A percentile compares a stretch with the other conserved stretches of the same genome.
phyloP scores from a whole-genome alignment of 2,113 vertebrate species.

The Psophia crepitans region DNA sequence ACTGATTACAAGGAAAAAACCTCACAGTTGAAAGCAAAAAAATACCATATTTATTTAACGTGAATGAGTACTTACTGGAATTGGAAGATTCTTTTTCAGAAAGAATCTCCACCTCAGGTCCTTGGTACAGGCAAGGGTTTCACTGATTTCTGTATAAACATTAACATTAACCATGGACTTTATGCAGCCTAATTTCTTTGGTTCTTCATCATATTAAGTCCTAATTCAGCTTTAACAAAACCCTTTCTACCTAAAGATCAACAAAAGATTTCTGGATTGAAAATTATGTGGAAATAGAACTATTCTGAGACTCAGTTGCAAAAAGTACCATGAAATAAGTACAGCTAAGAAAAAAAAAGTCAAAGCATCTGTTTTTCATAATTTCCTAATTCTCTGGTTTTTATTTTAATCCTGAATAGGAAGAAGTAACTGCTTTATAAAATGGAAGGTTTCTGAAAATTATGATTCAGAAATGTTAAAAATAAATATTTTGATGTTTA shows the following conservation, averaged over 20 bases:
- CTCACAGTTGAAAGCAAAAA: background rate
- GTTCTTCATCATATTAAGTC: background rate
- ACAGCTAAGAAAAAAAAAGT: background rate
- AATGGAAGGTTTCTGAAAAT: background rate
- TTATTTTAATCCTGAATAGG: background rate
- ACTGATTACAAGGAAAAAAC: background rate
- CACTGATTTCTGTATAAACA: conserved; percentile 72
- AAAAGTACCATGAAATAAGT: background rate
- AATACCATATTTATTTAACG: background rate
- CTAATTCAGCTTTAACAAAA: background rate
- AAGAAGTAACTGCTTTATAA: background rate
- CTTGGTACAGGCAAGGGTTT: conserved; percentile 76
- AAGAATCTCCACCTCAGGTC: conserved; percentile 78
- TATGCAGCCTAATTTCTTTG: background rate
- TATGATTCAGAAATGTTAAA: accelerated
- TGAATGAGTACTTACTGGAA: conserved; percentile 62
- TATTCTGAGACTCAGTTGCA: background rate
- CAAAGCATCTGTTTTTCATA: background rate
- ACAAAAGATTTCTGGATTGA: background rate
- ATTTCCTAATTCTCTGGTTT: background rate
- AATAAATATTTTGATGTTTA: background rate
- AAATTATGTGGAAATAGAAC: background rate
- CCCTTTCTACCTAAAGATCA: background rate
- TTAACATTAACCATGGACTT: background rate
- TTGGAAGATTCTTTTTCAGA: conserved; percentile 74